Evolutionary conservation across 2,797 vertebrate species (phyloP), one percentile per base, ranked within the genome.

Genomic region (Anguilla obscura): DNA sequence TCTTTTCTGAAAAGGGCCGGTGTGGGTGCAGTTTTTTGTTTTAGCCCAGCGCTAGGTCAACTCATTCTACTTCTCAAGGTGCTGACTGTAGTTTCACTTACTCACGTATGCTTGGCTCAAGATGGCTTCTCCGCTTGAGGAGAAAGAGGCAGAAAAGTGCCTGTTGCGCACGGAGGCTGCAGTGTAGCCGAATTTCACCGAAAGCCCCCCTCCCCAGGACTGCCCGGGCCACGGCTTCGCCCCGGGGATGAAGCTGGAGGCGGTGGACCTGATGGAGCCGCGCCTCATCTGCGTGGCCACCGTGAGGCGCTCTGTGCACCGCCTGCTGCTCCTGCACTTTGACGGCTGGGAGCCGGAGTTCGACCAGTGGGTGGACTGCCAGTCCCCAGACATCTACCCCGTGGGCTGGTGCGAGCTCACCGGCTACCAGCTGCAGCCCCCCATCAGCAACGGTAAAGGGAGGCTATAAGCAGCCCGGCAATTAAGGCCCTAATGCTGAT

Each of bases 311-410:
- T 96, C 95, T 1, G 96, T 98, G 1, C 97, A 97, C 0, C 97
- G 98, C 2, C 97, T 99, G 80, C 96, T 99, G 71, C 96, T 98
- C 50, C 97, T 99, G 88, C 98, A 99, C 92, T 99, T 99, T 0
- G 98, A 99, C 0, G 98, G 98, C 92, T 99, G 98, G 98, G 98
- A 99, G 88, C 96, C 93, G 0, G 98, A 99, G 91, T 99, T 98
- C 0, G 98, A 99, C 95, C 98, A 99, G 95, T 99, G 98, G 98
- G 95, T 99, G 48, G 97, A 99, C 94, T 96, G 97, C 88, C 96
- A 98, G 90, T 99, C 98, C 21, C 97, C 98, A 0, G 98, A 99
- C 92, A 97, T 99, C 93, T 99, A 99, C 94, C 98, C 98, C 0
- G 96, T 97, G 0, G 98, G 98, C 88, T 99, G 98, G 98, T 99